Evolutionary conservation across 2,888 invertebrate genomes (phyloP).

Genomic region (Chrysotoxum bicinctum): DNA sequence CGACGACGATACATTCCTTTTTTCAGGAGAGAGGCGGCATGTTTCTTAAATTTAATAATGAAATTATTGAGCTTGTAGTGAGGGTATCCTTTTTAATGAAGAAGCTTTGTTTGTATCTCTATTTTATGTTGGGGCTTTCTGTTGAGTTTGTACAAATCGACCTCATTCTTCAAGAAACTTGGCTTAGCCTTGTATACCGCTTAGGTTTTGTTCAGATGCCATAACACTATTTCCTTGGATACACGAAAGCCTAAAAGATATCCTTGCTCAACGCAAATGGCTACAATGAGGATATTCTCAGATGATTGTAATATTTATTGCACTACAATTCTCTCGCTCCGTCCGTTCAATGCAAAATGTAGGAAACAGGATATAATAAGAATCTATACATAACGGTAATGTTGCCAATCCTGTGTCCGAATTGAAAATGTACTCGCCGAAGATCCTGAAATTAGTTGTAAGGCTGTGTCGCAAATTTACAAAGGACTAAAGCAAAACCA

Average conservation of each 20-base stretch:
- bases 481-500: constrained; percentile 48
- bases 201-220: neutral
- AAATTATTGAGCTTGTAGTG: constrained; percentile 7
- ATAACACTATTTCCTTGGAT: neutral
- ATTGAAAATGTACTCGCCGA: constrained; percentile 20
- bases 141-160: neutral
- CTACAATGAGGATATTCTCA: constrained; percentile 58
- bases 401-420: constrained; percentile 43
- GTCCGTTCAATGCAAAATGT: neutral
- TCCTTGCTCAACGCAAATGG: constrained; percentile 25
- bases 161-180: neutral
- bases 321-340: neutral
- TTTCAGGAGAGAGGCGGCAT: neutral
- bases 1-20: constrained; percentile 4
- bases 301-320: constrained; percentile 65
- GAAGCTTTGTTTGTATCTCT: neutral
- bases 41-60: constrained; percentile 26
- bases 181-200: neutral
- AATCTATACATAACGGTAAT: constrained; percentile 51
- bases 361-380: constrained; percentile 22
- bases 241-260: constrained; percentile 15
- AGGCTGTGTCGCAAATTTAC: constrained; percentile 61
- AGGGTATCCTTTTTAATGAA: constrained; percentile 4
- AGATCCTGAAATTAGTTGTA: constrained; percentile 52
- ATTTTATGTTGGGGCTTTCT: neutral